Base-by-base conservation (phyloP, 2,113 vertebrate genomes). In the Amazona vittata region DNA sequence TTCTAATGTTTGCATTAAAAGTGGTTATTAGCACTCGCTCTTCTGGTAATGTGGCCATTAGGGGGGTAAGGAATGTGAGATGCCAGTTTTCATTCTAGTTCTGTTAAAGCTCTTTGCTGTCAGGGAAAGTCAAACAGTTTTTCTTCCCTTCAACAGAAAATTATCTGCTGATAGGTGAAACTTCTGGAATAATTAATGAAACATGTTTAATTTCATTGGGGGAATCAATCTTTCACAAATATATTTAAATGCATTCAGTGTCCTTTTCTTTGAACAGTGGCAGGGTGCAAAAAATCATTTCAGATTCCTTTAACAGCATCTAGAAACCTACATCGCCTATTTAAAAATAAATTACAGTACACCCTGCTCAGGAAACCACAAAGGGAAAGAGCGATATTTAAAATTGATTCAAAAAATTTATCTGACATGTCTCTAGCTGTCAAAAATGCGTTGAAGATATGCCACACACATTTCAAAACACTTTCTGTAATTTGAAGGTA, bases 331-430 rank as follows among this genome's bases (percentile, higher is more conserved):
- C 83, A 77, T 39, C 91, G 22, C 76, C 81, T 98, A 91, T 98
- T 98, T 98, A 98, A 98, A 98, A 98, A 98, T 97, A 96, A 97
- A 98, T 98, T 98, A 96, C 79, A 97, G 65, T 84, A 73, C 94
- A 86, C 67, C 44, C 83, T 75, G 93, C 55, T 83, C 86, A 85
- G 87, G 87, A 97, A 98, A 94, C 89, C 96, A 96, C 96, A 97
- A 97, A 98, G 70, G 89, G 86, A 90, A 52, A 73, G 96, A 92
- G 89, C 80, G 87, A 95, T 97, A 92, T 97, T 97, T 94, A 93
- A 97, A 96, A 93, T 93, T 92, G 93, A 94, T 96, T 96, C 83
- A 74, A 95, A 92, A 97, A 97, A 59, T 68, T 94, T 96, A 87
- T 85, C 76, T 73, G 84, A 71, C 68, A 9, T 94, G 83, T 96